Evolutionary conservation across 2,113 vertebrate genomes (phyloP).

Genomic region (Coturnix japonica): DNA sequence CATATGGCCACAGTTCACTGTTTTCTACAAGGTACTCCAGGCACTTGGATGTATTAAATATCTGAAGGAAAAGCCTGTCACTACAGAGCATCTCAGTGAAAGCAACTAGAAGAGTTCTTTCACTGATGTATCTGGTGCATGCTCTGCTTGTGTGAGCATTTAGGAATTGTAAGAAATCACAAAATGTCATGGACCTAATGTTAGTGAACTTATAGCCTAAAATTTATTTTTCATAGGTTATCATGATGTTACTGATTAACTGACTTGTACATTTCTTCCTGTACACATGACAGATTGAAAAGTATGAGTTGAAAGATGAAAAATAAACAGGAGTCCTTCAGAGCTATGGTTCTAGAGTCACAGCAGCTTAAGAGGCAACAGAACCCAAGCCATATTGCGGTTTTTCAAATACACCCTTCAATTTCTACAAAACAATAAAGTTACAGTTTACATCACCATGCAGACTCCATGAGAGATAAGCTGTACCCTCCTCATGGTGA

Average conservation of each 20-base stretch:
- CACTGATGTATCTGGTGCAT: neutral
- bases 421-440: rapidly evolving
- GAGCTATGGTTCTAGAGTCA: neutral
- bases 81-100: neutral
- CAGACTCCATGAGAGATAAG: neutral
- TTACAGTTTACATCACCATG: neutral
- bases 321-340: neutral
- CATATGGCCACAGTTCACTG: neutral
- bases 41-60: neutral
- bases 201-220: neutral
- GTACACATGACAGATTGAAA: rapidly evolving
- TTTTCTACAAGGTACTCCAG: neutral
- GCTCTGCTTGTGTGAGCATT: neutral
- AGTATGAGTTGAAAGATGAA: neutral
- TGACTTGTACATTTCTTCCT: neutral
- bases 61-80: neutral
- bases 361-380: neutral
- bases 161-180: neutral
- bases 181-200: neutral
- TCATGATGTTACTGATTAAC: neutral
- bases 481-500: no score
- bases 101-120: neutral
- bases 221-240: neutral
- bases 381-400: neutral
- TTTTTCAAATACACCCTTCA: neutral